Evolutionary conservation across 2,113 vertebrate genomes (phyloP), one percentile per base, ranked within the genome.

Genomic region (Chamaetylas fuelleborni): DNA sequence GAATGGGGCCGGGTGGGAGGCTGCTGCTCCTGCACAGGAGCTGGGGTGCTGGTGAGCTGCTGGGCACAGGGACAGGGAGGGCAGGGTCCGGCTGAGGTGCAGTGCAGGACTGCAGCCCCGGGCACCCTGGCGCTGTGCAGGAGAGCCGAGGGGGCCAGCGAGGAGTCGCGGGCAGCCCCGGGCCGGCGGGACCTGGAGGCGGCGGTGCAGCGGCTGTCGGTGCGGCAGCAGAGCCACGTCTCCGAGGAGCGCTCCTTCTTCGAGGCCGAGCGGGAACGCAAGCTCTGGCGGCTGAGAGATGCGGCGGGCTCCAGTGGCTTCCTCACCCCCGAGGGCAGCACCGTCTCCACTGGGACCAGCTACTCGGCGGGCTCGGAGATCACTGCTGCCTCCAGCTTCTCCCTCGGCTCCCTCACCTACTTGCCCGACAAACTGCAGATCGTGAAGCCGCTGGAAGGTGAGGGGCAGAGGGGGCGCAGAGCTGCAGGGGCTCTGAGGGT

Each of bases 391-490:
- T 98, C 98, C 9, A 23, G 94, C 67, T 94, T 98, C 58, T 98
- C 98, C 4, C 95, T 98, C 5, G 88, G 98, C 62, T 98, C 98
- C 29, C 97, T 98, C 58, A 96, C 98, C 45, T 98, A 97, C 95
- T 97, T 98, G 71, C 98, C 98, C 0, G 99, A 99, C 88, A 98
- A 99, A 40, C 98, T 99, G 92, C 98, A 99, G 98, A 99, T 99
- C 2, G 91, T 99, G 89, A 98, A 99, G 96, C 98, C 98, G 3
- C 96, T 99, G 97, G 99, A 99, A 98, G 98, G 98, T 98, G 89
- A 95, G 96, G 50, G 45, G 24, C 7, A 23, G 31, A 20, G 40
- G 25, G 33, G 31, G 4, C 4, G 31, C 3, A 4, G 60, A 51
- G 69, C n/a, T 45, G 62, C 25, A 9, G 50, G 38, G 26, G 36